These are phyloP conservation scores for Pseudomyrmex flavicornis DNA, from an alignment of 1,140 invertebrate species.

Conservation along the genomic window DNA sequence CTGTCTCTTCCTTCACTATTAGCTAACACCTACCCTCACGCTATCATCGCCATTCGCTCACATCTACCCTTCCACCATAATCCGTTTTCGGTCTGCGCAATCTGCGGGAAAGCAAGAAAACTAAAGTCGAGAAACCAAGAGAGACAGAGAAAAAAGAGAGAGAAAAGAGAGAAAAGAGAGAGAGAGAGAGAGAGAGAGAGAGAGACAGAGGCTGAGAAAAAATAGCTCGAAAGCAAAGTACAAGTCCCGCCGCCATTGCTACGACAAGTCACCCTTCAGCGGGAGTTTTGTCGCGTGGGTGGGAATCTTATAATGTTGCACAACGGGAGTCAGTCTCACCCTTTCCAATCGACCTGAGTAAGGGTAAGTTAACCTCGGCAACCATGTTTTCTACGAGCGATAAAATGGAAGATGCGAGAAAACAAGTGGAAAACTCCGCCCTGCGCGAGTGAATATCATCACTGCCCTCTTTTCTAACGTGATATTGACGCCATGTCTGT, in stretches of 20 bases:
- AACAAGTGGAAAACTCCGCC: constrained; percentile 83
- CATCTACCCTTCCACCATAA: constrained; percentile 26
- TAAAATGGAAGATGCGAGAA: constrained; percentile 19
- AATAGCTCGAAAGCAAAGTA: constrained; percentile 80
- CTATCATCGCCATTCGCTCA: constrained; percentile 55
- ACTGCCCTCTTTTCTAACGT: constrained; percentile 63
- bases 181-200: no score
- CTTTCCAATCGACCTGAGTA: constrained; percentile 33
- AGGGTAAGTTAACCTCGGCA: constrained; percentile 63
- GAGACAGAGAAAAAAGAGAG: constrained; percentile 40
- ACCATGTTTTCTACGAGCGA: background rate
- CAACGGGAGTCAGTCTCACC: constrained; percentile 61
- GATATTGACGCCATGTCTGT: constrained; percentile 42
- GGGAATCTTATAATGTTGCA: constrained; percentile 62
- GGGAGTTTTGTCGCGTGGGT: constrained; percentile 78
- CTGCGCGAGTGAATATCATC: constrained; percentile 83
- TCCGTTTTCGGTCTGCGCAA: background rate
- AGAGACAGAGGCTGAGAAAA: constrained; percentile 29
- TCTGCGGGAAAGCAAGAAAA: constrained; percentile 3
- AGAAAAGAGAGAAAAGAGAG: no score
- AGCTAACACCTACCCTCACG: background rate
- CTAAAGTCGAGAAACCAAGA: constrained; percentile 75
- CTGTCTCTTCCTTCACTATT: no score
- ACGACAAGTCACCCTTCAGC: constrained; percentile 78
- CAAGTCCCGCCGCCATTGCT: constrained; percentile 85